phyloP scores from a whole-genome alignment of 2,113 vertebrate species.

The Eubucco bourcierii region DNA sequence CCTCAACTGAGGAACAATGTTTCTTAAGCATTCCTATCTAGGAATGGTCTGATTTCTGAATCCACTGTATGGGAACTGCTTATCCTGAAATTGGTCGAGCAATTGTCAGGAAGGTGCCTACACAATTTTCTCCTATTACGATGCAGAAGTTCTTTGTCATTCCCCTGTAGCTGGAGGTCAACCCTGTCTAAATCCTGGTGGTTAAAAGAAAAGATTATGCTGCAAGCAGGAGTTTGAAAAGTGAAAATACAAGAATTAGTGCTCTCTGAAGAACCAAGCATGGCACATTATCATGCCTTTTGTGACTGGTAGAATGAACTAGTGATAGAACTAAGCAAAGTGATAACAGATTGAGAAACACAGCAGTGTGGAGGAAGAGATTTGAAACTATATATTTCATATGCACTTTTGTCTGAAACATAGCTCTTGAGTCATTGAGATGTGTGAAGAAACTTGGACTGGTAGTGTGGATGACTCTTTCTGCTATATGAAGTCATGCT shows the following conservation, averaged over 20 bases:
- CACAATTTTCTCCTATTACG: background rate
- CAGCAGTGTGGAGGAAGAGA: background rate
- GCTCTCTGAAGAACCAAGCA: background rate
- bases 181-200: background rate
- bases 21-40: background rate
- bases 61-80: background rate
- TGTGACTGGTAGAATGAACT: background rate
- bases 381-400: background rate
- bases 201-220: background rate
- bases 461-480: background rate
- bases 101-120: background rate
- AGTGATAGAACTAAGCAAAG: background rate
- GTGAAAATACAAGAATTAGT: background rate
- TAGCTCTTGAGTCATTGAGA: background rate
- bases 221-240: background rate
- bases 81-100: background rate
- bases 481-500: background rate
- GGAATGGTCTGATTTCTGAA: background rate
- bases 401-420: background rate
- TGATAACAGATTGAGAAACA: background rate
- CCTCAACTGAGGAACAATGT: background rate
- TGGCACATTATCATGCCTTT: background rate
- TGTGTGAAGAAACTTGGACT: background rate
- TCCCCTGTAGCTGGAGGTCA: accelerated
- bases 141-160: background rate